A percentile compares a stretch with the other conserved stretches of the same genome.
Evolutionary conservation across 2,113 vertebrate species (phyloP).

Genomic region (Rattus rattus): DNA sequence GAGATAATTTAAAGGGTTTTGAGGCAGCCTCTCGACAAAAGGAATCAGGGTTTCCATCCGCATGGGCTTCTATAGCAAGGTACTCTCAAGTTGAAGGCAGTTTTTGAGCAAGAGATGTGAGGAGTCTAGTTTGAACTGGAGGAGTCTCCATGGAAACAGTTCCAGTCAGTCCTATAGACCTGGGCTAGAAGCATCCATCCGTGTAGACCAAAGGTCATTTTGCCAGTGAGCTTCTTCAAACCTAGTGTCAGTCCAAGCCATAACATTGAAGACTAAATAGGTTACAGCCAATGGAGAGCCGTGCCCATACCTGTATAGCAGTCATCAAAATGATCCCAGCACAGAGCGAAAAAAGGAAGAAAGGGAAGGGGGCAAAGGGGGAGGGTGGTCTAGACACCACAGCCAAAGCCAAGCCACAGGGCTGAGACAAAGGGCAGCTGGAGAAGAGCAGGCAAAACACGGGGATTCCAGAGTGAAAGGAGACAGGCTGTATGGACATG

Average conservation of each 20-base stretch:
- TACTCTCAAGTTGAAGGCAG: too few species aligned
- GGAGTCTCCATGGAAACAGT: neutral
- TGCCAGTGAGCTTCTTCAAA: neutral
- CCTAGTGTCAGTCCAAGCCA: neutral
- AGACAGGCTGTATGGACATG: constrained; percentile 46
- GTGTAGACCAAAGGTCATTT: neutral
- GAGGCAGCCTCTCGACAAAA: neutral
- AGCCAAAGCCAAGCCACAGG: constrained; percentile 32
- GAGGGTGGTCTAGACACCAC: neutral
- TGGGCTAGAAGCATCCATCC: neutral
- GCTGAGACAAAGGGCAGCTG: neutral
- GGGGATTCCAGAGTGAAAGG: constrained; percentile 38
- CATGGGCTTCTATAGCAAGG: accelerated
- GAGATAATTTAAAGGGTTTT: neutral
- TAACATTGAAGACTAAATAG: neutral
- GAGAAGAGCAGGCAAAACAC: constrained; percentile 46
- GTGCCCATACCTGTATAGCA: accelerated
- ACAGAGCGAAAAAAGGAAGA: neutral
- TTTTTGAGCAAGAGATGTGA: neutral
- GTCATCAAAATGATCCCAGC: neutral
- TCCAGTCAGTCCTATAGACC: neutral
- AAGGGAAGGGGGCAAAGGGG: neutral
- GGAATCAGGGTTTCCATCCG: too few species aligned
- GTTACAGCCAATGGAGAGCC: neutral
- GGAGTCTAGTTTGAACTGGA: neutral